Conservation (phyloP, 2,113 vertebrate species). For the Rhineura floridana region DNA sequence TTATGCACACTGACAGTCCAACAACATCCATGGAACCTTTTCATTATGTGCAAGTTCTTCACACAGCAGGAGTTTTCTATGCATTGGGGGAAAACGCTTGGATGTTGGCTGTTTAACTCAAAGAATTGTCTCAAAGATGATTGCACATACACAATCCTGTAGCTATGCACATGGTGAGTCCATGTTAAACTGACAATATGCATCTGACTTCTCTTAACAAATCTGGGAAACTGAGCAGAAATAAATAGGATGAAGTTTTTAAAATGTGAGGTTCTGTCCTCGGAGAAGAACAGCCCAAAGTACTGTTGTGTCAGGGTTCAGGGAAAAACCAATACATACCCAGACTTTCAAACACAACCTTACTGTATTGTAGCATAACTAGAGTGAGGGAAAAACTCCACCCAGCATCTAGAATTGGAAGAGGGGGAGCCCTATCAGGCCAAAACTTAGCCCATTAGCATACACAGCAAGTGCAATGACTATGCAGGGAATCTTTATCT, state of each 20-base stretch:
- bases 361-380: too few species aligned
- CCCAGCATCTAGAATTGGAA: too few species aligned
- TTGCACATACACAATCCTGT: constrained; percentile 7
- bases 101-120: not conserved
- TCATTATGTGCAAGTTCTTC: not conserved
- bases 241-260: constrained; percentile 44
- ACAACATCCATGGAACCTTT: not conserved
- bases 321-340: too few species aligned
- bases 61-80: not conserved
- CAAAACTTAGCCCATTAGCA: too few species aligned
- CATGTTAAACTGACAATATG: constrained; percentile 28
- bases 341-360: too few species aligned
- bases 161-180: constrained; percentile 4
- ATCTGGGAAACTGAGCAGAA: constrained; percentile 55
- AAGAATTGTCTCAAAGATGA: constrained; percentile 7
- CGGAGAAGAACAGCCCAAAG: not conserved
- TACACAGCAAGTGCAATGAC: too few species aligned
- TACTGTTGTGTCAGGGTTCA: too few species aligned
- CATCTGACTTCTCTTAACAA: constrained; percentile 30
- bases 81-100: not conserved
- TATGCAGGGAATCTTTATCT: not conserved
- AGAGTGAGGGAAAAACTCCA: too few species aligned
- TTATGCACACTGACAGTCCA: not conserved
- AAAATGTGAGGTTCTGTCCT: constrained; percentile 49
- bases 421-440: too few species aligned